Conservation (phyloP, 2,888 invertebrate species). For the Capitulum mitella region DNA sequence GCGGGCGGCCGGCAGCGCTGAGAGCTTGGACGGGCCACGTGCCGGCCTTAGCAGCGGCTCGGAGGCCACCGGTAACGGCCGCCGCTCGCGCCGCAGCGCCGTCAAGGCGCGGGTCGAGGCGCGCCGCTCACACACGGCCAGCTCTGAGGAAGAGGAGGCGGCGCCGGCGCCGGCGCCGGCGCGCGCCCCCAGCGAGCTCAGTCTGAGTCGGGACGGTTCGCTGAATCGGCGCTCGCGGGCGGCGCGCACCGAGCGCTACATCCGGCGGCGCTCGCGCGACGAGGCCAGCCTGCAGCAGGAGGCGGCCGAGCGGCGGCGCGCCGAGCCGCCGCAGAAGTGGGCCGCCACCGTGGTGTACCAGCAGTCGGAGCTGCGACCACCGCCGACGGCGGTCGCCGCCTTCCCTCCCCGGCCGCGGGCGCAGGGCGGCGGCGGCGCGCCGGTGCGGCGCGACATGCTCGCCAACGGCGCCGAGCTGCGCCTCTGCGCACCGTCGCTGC, state of each 20-base stretch:
- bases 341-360: conserved; percentile 32
- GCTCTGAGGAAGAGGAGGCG: conserved; percentile 9
- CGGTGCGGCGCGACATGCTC: neutral
- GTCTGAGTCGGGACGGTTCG: conserved; percentile 31
- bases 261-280: conserved; percentile 35
- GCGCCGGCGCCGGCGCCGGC: neutral
- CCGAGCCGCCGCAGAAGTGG: conserved; percentile 34
- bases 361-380: conserved; percentile 30
- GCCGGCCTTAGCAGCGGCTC: conserved; percentile 6
- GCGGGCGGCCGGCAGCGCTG: neutral
- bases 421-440: neutral
- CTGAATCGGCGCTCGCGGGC: conserved; percentile 32
- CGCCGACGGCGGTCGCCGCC: neutral
- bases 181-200: conserved; percentile 31
- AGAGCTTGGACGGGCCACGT: neutral
- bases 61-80: neutral
- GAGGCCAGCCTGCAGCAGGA: conserved; percentile 33
- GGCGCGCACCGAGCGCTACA: conserved; percentile 35
- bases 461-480: neutral
- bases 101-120: conserved; percentile 34
- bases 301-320: conserved; percentile 32
- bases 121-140: conserved; percentile 4
- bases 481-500: neutral
- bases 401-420: neutral
- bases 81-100: conserved; percentile 30